Evolutionary conservation across 2,797 vertebrate species (phyloP), one percentile per base, ranked within the genome.

Genomic region (Pseudocheirus occidentalis): DNA sequence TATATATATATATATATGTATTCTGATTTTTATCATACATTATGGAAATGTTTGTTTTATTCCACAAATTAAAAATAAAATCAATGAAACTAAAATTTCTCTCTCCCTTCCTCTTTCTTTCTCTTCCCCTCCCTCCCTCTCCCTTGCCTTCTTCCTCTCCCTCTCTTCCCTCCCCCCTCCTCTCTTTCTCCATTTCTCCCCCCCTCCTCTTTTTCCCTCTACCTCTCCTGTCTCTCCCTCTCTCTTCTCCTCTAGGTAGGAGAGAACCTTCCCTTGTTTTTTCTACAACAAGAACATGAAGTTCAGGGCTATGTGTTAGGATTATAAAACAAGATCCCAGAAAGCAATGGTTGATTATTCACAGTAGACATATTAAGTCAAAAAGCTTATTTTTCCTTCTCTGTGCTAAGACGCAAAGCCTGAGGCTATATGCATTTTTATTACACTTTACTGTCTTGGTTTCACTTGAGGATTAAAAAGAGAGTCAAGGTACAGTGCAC

Each of bases 381-480:
- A 97, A 95, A 95, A 98, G 95, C 96, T 97, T 95, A 94, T 97
- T 97, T 97, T 98, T 95, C 73, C 97, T 95, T 97, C 93, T 96
- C 52, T 97, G 97, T 97, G 96, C 95, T 98, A 95, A 97, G 94
- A 73, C 93, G 97, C 90, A 97, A 12, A 96, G 95, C 96, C 94
- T 93, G 95, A 92, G 95, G 94, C 93, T 97, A 97, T 98, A 97
- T 97, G 97, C 96, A 97, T 98, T 98, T 98, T 97, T 98, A 97
- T 98, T 98, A 94, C 90, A 97, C 98, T 98, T 97, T 96, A 96
- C 94, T 97, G 90, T 97, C 59, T 95, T 96, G 10, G 94, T 98
- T 98, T 98, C 95, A 97, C 91, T 91, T 95, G 95, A 98, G 97
- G 95, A 97, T 97, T 97, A 87, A 96, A 97, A 97, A 97, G 95